Evolutionary conservation across 1,140 invertebrate genomes (phyloP), one percentile per base, ranked within the genome.

Genomic region (Oncopeltus fasciatus): DNA sequence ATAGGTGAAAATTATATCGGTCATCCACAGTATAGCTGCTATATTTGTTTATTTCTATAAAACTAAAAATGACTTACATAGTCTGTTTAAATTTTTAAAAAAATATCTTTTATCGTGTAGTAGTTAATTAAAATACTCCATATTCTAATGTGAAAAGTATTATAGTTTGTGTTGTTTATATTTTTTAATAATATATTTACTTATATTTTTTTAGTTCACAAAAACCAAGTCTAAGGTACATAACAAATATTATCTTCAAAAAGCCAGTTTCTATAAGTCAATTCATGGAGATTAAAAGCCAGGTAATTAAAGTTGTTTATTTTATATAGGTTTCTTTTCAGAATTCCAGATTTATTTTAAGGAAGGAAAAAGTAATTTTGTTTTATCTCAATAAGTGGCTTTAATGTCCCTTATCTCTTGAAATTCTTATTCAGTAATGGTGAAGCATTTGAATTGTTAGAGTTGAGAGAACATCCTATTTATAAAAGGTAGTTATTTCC

Each of bases 161-260:
- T n/a, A n/a, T n/a, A n/a, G n/a, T n/a, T n/a, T n/a, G n/a, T n/a
- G n/a, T n/a, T n/a, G n/a, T n/a, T n/a, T n/a, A n/a, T n/a, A n/a
- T n/a, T n/a, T n/a, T n/a, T n/a, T n/a, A n/a, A n/a, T n/a, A n/a
- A n/a, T n/a, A n/a, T n/a, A n/a, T n/a, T n/a, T n/a, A n/a, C n/a
- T n/a, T n/a, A n/a, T 46, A n/a, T 46, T 4, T 53, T 53, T 27
- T 2, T 24, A 53, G 49, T 53, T 2, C 24, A 63, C 57, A 63
- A 29, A 65, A 60, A 61, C 59, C 60, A 1, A 33, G 21, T 57
- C 62, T 63, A 24, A n/a, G 56, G 33, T 51, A 65, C 26, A 61
- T 67, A 26, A 61, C 31, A 33, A 61, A 57, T 31, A 63, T 65
- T 21, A 60, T 31, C 2, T 65, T 67, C 43, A 47, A 60, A 9